A percentile compares a stretch with the other conserved stretches of the same genome.
Evolutionary conservation across 2,797 vertebrate species (phyloP).

Genomic region (Brachyalestes nurse): DNA sequence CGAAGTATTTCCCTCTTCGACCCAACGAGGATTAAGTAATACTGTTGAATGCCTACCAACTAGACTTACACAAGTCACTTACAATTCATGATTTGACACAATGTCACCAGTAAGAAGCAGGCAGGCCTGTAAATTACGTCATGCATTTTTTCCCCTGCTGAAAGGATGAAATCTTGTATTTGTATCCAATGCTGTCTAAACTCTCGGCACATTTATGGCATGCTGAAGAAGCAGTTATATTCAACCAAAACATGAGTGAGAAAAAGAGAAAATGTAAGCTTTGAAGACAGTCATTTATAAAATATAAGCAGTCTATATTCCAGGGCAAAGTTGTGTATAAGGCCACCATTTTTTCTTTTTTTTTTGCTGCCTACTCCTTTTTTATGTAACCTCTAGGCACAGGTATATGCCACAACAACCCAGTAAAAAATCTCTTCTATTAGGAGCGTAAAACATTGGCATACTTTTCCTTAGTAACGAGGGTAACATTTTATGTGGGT

Average conservation of each 20-base stretch:
- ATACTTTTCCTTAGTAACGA: slow-evolving; percentile 17
- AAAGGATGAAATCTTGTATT: slow-evolving; percentile 23
- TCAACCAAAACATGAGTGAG: too few relatives aligned
- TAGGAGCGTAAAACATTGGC: not conserved
- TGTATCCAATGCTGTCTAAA: not conserved
- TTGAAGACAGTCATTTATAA: not conserved
- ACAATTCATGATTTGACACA: slow-evolving; percentile 2
- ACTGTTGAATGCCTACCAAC: slow-evolving; percentile 36
- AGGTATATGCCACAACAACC: not conserved
- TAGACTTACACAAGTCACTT: slow-evolving; percentile 13
- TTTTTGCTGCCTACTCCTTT: too few relatives aligned
- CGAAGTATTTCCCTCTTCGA: slow-evolving; percentile 4
- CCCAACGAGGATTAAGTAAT: slow-evolving; percentile 34
- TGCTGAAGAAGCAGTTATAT: not conserved
- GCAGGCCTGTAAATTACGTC: slow-evolving; percentile 13
- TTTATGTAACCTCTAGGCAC: too few relatives aligned
- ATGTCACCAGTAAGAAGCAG: slow-evolving; percentile 16
- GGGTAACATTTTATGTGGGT: slow-evolving; percentile 1
- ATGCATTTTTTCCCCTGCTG: not conserved
- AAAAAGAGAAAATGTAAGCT: too few relatives aligned
- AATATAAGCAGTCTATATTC: not conserved
- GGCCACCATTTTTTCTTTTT: not conserved
- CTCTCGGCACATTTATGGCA: not conserved
- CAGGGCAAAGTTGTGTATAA: not conserved
- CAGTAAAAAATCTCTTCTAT: not conserved